phyloP scores from a whole-genome alignment of 2,113 vertebrate genomes.

The Pteruthius melanotis region DNA sequence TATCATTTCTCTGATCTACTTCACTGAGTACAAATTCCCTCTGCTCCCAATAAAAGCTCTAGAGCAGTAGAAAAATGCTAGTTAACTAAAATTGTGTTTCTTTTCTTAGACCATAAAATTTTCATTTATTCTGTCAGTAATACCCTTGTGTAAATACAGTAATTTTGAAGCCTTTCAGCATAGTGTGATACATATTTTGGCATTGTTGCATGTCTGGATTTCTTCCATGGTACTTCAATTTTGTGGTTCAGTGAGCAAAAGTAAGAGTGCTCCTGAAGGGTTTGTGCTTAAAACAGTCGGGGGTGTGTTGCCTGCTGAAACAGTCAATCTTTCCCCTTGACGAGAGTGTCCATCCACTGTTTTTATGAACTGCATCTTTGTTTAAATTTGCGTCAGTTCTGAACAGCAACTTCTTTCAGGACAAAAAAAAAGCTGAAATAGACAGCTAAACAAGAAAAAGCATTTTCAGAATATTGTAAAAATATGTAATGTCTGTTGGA shows the following conservation, averaged over 20 bases:
- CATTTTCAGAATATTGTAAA: neutral
- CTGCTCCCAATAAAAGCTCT: slow-evolving; percentile 71
- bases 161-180: slow-evolving; percentile 68
- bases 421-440: neutral
- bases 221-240: slow-evolving; percentile 76
- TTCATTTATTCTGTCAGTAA: slow-evolving; percentile 73
- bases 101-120: slow-evolving; percentile 76
- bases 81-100: slow-evolving; percentile 76
- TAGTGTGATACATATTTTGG: slow-evolving; percentile 67
- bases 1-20: slow-evolving; percentile 78
- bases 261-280: slow-evolving; percentile 64
- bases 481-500: neutral
- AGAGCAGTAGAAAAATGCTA: slow-evolving; percentile 69
- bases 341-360: neutral
- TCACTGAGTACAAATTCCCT: slow-evolving; percentile 71
- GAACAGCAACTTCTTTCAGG: neutral
- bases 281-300: slow-evolving; percentile 71
- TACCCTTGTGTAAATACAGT: slow-evolving; percentile 71
- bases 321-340: slow-evolving; percentile 59
- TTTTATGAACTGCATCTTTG: neutral
- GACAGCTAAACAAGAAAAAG: neutral
- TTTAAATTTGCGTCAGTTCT: neutral
- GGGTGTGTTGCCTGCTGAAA: slow-evolving; percentile 55
- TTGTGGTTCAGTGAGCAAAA: slow-evolving; percentile 79
- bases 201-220: slow-evolving; percentile 68